These are phyloP conservation scores for Engraulis encrasicolus DNA, from an alignment of 2,113 vertebrate genomes.

Conservation along the genomic window DNA sequence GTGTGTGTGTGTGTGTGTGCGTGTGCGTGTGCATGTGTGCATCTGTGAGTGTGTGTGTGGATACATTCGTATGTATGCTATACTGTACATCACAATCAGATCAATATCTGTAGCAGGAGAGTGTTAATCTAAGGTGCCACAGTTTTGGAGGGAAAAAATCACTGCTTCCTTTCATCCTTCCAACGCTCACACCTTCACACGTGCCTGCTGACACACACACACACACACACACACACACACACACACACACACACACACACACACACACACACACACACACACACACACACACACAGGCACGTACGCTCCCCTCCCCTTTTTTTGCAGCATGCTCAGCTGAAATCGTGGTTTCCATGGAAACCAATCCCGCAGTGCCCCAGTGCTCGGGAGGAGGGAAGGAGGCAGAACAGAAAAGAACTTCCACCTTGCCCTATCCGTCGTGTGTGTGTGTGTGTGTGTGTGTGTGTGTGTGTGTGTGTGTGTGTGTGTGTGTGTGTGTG, in stretches of 20 bases:
- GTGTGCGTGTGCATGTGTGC: too few relatives aligned
- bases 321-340: constrained; percentile 23
- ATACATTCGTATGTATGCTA: too few relatives aligned
- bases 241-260: constrained; percentile 26
- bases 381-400: constrained; percentile 34
- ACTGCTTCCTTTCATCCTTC: too few relatives aligned
- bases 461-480: neutral
- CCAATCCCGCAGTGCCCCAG: constrained; percentile 52
- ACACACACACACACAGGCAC: neutral
- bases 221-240: neutral
- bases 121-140: too few relatives aligned
- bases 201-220: neutral
- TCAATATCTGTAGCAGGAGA: too few relatives aligned
- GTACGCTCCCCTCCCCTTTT: neutral
- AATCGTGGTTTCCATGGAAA: constrained; percentile 62
- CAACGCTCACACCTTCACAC: too few relatives aligned
- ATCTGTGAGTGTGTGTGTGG: too few relatives aligned
- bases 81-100: too few relatives aligned
- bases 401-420: constrained; percentile 35
- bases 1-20: too few relatives aligned
- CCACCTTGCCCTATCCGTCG: neutral
- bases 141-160: neutral
- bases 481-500: neutral
- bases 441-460: neutral
- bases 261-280: neutral